phyloP scores from a whole-genome alignment of 2,797 vertebrate genomes.

The Sebastes kiyomatsui region DNA sequence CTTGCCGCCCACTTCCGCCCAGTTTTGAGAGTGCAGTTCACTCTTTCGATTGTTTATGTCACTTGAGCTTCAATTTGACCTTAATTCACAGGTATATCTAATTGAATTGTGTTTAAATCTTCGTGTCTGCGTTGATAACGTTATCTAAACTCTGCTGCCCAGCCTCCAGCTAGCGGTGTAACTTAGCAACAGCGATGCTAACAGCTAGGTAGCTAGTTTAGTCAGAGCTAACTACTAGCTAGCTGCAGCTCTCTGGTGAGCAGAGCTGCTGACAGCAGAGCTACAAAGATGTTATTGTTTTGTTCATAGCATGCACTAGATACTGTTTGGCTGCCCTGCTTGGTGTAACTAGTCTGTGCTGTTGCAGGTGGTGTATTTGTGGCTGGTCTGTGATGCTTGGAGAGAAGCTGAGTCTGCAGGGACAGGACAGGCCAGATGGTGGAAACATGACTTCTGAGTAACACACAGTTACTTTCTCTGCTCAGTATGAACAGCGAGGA shows the following conservation, averaged over 20 bases:
- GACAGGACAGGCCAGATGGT: slow-evolving; percentile 43
- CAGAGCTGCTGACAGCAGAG: not conserved
- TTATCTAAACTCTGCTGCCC: not conserved
- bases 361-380: slow-evolving; percentile 55
- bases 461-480: slow-evolving; percentile 47
- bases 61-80: slow-evolving; percentile 21
- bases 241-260: not conserved
- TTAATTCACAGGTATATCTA: slow-evolving; percentile 59
- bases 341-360: slow-evolving; percentile 37
- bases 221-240: slow-evolving; percentile 24
- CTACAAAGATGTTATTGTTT: not conserved
- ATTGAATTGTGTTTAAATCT: not conserved
- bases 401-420: slow-evolving; percentile 41
- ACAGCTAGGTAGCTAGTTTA: slow-evolving; percentile 22
- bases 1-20: slow-evolving; percentile 75
- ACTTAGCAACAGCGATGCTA: slow-evolving; percentile 48
- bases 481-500: slow-evolving; percentile 95
- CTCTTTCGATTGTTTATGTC: slow-evolving; percentile 62
- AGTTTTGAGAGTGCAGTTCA: slow-evolving; percentile 30
- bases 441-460: slow-evolving; percentile 77
- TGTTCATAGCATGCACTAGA: not conserved
- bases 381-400: slow-evolving; percentile 62
- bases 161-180: not conserved
- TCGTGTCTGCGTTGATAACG: not conserved
- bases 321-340: not conserved